Conservation (phyloP, 2,113 vertebrate species). For the Cariama cristata region DNA sequence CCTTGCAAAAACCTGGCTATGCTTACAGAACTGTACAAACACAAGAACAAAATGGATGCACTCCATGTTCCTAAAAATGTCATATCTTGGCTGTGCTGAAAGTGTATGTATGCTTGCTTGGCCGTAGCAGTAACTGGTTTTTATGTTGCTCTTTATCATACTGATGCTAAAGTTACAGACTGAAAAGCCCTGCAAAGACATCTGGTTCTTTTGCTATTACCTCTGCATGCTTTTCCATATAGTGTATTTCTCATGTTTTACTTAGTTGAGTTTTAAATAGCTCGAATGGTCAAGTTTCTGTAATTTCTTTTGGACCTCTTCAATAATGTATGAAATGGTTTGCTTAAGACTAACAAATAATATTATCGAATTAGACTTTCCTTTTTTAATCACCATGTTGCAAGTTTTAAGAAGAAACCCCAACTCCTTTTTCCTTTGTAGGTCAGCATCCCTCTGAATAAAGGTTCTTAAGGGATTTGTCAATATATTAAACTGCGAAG, state of each 20-base stretch:
- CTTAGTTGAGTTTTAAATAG: neutral
- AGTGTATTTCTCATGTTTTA: neutral
- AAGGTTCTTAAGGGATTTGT: neutral
- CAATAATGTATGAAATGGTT: neutral
- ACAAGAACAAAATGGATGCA: slow-evolving; percentile 51
- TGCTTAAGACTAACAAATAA: neutral
- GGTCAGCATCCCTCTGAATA: neutral
- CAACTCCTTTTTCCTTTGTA: neutral
- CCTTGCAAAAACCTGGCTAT: slow-evolving; percentile 41
- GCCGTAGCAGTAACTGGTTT: neutral
- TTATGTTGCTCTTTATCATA: slow-evolving; percentile 40
- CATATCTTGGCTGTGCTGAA: slow-evolving; percentile 16
- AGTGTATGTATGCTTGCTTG: neutral
- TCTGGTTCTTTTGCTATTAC: slow-evolving; percentile 34
- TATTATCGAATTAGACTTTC: neutral
- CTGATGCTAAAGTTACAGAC: neutral
- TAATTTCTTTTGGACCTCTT: neutral
- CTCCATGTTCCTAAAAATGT: slow-evolving; percentile 56
- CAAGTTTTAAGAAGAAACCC: neutral
- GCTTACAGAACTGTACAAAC: slow-evolving; percentile 40
- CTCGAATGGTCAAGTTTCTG: neutral
- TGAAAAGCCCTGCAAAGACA: slow-evolving; percentile 8
- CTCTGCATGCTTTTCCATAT: neutral
- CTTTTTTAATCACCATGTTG: neutral
- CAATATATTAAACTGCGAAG: neutral